These are phyloP conservation scores for Otolemur garnettii DNA, from an alignment of 2,113 vertebrate species.

Conservation along the genomic window DNA sequence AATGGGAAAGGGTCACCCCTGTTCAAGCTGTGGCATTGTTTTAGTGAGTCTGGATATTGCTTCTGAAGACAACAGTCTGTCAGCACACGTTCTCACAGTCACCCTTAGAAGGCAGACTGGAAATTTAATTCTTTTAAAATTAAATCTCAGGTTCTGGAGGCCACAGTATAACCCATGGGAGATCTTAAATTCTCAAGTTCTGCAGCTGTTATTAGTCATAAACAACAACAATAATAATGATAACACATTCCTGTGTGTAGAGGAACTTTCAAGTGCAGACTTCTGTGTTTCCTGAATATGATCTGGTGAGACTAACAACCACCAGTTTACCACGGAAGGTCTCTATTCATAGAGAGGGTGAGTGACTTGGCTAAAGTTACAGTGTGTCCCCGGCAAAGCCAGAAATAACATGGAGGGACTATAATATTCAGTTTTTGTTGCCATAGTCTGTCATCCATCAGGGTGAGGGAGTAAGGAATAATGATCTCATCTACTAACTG, in stretches of 20 bases:
- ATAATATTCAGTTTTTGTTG: slow-evolving; percentile 4
- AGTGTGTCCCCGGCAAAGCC: not conserved
- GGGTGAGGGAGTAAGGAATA: slow-evolving; percentile 20
- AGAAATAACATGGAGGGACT: slow-evolving; percentile 39
- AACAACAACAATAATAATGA: slow-evolving; percentile 73
- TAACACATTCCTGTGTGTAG: slow-evolving; percentile 61
- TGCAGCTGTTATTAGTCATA: slow-evolving; percentile 73
- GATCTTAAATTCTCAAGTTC: slow-evolving; percentile 73
- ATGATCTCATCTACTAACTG: slow-evolving; percentile 52
- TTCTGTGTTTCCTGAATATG: slow-evolving; percentile 25
- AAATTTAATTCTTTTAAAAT: slow-evolving; percentile 81
- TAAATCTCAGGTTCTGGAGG: slow-evolving; percentile 79
- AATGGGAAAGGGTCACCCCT: slow-evolving; percentile 75
- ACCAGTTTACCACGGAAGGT: slow-evolving; percentile 39
- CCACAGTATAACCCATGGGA: slow-evolving; percentile 71
- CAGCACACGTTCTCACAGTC: slow-evolving; percentile 53
- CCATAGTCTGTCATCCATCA: slow-evolving; percentile 16
- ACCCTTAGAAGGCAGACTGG: slow-evolving; percentile 63
- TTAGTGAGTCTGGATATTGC: slow-evolving; percentile 77
- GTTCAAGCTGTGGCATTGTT: slow-evolving; percentile 74
- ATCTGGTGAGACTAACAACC: slow-evolving; percentile 25
- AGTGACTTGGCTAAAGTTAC: slow-evolving; percentile 44
- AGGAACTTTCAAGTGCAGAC: slow-evolving; percentile 10
- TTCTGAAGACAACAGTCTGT: slow-evolving; percentile 75
- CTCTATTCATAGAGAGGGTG: not conserved